These are phyloP conservation scores for Lomographa bimaculata DNA, from an alignment of 2,888 invertebrate genomes.

Conservation along the genomic window DNA sequence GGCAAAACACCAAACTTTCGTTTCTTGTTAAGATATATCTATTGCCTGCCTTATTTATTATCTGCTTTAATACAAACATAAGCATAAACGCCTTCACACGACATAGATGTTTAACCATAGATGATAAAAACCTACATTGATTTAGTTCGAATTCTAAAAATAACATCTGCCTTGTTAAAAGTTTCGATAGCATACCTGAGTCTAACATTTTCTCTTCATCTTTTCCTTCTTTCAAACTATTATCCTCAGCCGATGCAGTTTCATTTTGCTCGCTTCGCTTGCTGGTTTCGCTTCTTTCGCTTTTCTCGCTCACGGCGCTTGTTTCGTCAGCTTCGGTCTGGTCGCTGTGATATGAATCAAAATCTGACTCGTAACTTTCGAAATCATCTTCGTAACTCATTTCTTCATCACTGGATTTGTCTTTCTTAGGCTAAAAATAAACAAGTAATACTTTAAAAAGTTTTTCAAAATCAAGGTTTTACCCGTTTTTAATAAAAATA, in stretches of 20 bases:
- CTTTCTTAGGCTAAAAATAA: conserved; percentile 32
- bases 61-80: too few species aligned
- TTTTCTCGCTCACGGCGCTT: conserved; percentile 18
- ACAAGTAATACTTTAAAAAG: too few species aligned
- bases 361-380: conserved; percentile 78
- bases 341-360: conserved; percentile 69
- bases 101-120: too few species aligned
- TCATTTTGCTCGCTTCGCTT: conserved; percentile 19
- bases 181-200: conserved; percentile 68
- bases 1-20: too few species aligned
- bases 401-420: conserved; percentile 60
- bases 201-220: conserved; percentile 74
- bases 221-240: conserved; percentile 46
- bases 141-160: too few species aligned
- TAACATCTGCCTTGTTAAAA: too few species aligned
- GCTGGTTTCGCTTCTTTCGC: conserved; percentile 11
- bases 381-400: conserved; percentile 78
- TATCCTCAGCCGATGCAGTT: conserved; percentile 19
- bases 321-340: conserved; percentile 9
- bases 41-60: too few species aligned
- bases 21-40: too few species aligned
- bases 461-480: too few species aligned
- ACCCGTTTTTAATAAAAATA: too few species aligned
- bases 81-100: too few species aligned
- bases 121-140: too few species aligned